Percentiles rank a stretch among this genome's conserved stretches.
phyloP scores from a whole-genome alignment of 2,113 vertebrate species.

The Alouatta palliata region DNA sequence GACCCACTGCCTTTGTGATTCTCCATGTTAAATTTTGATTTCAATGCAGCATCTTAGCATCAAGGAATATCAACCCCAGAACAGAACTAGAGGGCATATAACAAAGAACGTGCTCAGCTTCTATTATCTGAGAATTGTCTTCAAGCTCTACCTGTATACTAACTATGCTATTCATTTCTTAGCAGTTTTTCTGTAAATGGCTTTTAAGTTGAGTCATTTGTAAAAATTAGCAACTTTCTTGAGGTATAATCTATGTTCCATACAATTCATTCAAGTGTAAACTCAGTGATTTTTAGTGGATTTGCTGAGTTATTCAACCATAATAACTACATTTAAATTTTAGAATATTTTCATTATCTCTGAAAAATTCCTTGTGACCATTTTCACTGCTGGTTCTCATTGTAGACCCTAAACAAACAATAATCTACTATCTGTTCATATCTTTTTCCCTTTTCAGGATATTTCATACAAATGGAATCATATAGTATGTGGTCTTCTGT shows the following conservation, averaged over 20 bases:
- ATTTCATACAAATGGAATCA: not conserved
- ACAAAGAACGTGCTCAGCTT: not conserved
- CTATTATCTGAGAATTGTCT: not conserved
- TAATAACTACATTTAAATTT: not conserved
- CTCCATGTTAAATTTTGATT: not conserved
- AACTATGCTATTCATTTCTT: not conserved
- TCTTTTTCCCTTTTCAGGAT: not conserved
- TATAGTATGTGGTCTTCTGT: not conserved
- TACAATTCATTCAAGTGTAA: not conserved
- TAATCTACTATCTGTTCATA: not conserved
- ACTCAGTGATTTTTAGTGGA: not conserved
- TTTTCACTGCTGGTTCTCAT: not conserved
- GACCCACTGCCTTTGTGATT: not conserved
- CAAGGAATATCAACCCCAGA: not conserved
- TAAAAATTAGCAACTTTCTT: not conserved
- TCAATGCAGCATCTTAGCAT: not conserved
- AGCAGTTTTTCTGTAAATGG: not conserved
- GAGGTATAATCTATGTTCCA: not conserved
- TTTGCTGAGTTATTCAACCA: not conserved
- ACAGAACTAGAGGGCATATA: not conserved
- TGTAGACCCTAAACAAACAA: not conserved
- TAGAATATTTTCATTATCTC: not conserved
- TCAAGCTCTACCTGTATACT: not conserved
- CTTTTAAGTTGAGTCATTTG: not conserved
- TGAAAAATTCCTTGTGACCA: not conserved